These are phyloP conservation scores for Charaxes varanes DNA, from an alignment of 1,140 invertebrate species.

Conservation along the genomic window DNA sequence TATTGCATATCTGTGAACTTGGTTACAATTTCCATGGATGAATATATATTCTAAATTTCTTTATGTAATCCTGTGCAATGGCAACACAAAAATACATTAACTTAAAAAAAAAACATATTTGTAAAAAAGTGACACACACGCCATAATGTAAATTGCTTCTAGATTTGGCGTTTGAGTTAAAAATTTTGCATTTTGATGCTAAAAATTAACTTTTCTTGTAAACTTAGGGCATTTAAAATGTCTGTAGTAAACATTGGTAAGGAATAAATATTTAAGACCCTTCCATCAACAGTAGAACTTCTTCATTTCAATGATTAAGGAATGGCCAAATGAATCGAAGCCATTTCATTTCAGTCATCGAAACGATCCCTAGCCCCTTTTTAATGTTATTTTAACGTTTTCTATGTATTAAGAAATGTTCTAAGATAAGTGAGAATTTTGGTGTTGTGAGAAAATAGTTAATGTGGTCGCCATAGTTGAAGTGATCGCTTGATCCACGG, in stretches of 20 bases:
- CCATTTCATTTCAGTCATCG: constrained; percentile 54
- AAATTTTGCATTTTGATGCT: constrained; percentile 63
- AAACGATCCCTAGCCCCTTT: constrained; percentile 32
- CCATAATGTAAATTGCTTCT: constrained; percentile 73
- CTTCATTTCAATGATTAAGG: constrained; percentile 47
- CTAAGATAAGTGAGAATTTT: constrained; percentile 20
- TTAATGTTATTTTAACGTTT: constrained; percentile 8
- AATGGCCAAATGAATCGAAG: constrained; percentile 64
- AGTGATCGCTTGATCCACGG: constrained; percentile 49
- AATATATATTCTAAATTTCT: too few relatives aligned
- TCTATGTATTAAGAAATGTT: constrained; percentile 4
- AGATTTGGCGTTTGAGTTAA: constrained; percentile 71
- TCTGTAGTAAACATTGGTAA: constrained; percentile 66
- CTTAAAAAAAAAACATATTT: constrained; percentile 45
- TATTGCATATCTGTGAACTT: too few relatives aligned
- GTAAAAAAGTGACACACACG: constrained; percentile 71
- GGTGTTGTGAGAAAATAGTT: constrained; percentile 29
- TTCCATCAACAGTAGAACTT: constrained; percentile 24
- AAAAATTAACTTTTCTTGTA: constrained; percentile 46
- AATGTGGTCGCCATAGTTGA: constrained; percentile 56
- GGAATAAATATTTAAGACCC: constrained; percentile 30
- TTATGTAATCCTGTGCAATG: constrained; percentile 2
- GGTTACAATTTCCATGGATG: too few relatives aligned
- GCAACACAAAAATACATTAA: constrained; percentile 24
- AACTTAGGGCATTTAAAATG: constrained; percentile 65